Conservation (phyloP, 2,888 invertebrate species). For the Drosophila recens region DNA sequence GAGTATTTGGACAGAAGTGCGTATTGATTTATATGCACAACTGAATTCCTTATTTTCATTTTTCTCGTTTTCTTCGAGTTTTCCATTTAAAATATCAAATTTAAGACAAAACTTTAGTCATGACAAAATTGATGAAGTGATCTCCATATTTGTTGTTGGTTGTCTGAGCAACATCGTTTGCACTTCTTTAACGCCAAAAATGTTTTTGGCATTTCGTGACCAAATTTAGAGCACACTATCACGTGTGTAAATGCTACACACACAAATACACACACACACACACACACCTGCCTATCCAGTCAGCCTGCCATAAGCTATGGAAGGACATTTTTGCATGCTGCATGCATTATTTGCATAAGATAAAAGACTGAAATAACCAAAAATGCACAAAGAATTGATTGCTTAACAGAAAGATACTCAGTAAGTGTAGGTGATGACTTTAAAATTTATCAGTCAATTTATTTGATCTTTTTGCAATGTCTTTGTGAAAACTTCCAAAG, state of each 20-base stretch:
- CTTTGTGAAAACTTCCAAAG: too few species aligned
- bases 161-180: slow-evolving; percentile 26
- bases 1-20: slow-evolving; percentile 66
- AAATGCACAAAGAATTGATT: not conserved
- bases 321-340: slow-evolving; percentile 62
- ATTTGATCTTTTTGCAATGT: too few species aligned
- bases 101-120: slow-evolving; percentile 37
- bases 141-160: slow-evolving; percentile 9
- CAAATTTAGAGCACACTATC: slow-evolving; percentile 74
- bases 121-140: slow-evolving; percentile 17
- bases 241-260: slow-evolving; percentile 56
- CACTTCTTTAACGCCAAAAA: slow-evolving; percentile 62
- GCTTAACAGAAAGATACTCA: slow-evolving; percentile 16
- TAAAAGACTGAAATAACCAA: slow-evolving; percentile 61
- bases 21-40: slow-evolving; percentile 70
- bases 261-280: slow-evolving; percentile 2
- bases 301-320: slow-evolving; percentile 33
- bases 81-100: slow-evolving; percentile 38
- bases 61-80: slow-evolving; percentile 7
- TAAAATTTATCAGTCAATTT: not conserved
- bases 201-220: slow-evolving; percentile 66
- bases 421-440: not conserved
- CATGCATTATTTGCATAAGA: slow-evolving; percentile 76
- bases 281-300: slow-evolving; percentile 50
- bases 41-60: slow-evolving; percentile 22